Conservation (phyloP, 1,140 invertebrate species). For the Orchestia grillus region DNA sequence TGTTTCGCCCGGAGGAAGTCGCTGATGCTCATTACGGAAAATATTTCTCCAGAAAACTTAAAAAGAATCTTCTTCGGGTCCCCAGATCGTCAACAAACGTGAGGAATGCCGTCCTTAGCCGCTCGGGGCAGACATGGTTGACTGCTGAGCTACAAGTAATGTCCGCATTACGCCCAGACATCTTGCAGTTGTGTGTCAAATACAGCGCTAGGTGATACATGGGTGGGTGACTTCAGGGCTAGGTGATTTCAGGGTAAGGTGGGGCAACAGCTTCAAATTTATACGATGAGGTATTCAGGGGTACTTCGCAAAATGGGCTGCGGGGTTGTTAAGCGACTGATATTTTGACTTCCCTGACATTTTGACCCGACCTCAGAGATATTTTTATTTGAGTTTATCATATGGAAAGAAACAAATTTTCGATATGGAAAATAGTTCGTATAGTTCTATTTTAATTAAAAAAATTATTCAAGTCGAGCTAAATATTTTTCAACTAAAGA, state of each 20-base stretch:
- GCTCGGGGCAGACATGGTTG: background rate
- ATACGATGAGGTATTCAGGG: background rate
- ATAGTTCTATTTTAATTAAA: background rate
- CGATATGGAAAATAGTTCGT: background rate
- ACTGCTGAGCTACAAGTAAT: background rate
- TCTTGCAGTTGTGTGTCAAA: background rate
- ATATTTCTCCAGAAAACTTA: conserved; percentile 28
- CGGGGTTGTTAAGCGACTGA: background rate
- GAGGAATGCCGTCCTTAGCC: background rate
- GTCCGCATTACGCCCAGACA: background rate
- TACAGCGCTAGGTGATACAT: background rate
- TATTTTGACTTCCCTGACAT: too few relatives aligned
- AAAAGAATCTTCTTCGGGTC: background rate
- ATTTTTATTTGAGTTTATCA: background rate
- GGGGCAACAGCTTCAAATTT: background rate
- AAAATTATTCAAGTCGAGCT: background rate
- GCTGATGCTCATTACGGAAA: conserved; percentile 46
- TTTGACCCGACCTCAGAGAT: background rate
- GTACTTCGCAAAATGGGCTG: background rate
- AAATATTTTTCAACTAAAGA: too few relatives aligned
- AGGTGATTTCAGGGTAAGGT: background rate
- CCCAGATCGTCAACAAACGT: background rate
- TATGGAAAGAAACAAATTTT: background rate
- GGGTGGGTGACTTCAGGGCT: background rate
- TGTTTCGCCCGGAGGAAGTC: conserved; percentile 29